These are phyloP conservation scores for Ornithoptera priamus DNA, from an alignment of 2,888 invertebrate genomes.

Conservation along the genomic window DNA sequence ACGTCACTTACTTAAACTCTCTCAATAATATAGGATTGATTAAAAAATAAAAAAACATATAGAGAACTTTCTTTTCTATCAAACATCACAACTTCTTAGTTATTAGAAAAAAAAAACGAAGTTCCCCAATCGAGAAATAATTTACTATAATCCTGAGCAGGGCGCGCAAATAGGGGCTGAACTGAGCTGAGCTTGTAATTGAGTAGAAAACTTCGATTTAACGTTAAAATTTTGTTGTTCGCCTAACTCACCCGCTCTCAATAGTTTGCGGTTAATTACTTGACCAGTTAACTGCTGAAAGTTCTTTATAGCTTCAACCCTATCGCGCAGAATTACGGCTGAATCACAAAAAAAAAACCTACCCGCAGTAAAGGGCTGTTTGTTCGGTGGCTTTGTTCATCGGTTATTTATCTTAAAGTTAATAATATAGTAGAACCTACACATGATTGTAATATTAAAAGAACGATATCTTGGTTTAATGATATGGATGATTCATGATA, in stretches of 20 bases:
- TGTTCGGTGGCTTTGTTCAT: no score
- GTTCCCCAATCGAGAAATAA: background rate
- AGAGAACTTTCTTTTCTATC: no score
- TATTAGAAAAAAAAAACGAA: background rate
- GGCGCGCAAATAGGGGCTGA: background rate
- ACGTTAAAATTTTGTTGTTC: constrained; percentile 22
- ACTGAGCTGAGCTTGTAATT: constrained; percentile 7
- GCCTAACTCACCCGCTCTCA: constrained; percentile 7
- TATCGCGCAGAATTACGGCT: background rate
- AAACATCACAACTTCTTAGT: background rate
- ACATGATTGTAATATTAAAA: no score
- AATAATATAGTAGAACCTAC: no score
- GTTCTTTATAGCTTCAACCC: constrained; percentile 3
- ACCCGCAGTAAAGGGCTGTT: no score
- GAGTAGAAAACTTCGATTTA: constrained; percentile 22
- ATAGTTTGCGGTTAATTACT: constrained; percentile 19
- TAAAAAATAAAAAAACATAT: no score
- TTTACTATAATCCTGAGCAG: background rate
- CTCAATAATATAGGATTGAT: no score
- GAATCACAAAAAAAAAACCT: background rate
- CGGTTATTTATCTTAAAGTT: no score
- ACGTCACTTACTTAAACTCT: no score
- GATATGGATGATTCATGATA: no score
- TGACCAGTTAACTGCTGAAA: constrained; percentile 15
- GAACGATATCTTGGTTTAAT: no score